Percentiles rank a stretch among this genome's conserved stretches.
Evolutionary conservation across 2,797 vertebrate genomes (phyloP).

Genomic region (Ceyx erithaca): DNA sequence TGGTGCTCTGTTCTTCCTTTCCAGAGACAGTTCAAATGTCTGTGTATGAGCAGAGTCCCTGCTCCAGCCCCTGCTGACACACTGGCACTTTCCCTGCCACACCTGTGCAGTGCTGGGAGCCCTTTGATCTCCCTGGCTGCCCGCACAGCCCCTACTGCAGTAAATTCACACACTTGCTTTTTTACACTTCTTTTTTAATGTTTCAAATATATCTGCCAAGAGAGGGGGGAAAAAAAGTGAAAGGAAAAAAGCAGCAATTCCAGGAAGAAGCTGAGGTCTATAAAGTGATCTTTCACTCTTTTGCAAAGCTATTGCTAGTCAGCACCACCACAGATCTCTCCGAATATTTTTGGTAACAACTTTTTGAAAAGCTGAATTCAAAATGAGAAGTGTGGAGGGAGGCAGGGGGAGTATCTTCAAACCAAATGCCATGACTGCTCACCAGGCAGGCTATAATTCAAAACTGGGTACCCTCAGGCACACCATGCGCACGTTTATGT

Average conservation of each 20-base stretch:
- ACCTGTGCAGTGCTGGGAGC: background rate
- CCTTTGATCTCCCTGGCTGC: constrained; percentile 45
- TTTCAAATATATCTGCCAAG: constrained; percentile 22
- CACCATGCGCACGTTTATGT: background rate
- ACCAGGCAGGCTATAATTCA: constrained; percentile 72
- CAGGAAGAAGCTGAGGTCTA: constrained; percentile 41
- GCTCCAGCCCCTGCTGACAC: background rate
- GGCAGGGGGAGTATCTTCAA: constrained; percentile 47
- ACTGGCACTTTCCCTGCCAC: constrained; percentile 13
- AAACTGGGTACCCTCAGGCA: constrained; percentile 37
- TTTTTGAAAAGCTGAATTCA: constrained; percentile 67
- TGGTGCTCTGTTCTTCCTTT: background rate
- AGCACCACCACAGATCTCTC: constrained; percentile 47
- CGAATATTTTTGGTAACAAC: constrained; percentile 59
- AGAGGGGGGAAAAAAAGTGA: background rate
- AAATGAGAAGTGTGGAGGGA: constrained; percentile 46
- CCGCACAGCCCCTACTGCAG: background rate
- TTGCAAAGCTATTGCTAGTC: constrained; percentile 31
- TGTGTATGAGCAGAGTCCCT: background rate
- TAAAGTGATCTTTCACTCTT: constrained; percentile 40
- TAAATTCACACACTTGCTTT: background rate
- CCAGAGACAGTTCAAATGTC: background rate
- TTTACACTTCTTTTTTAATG: background rate
- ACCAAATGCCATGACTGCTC: constrained; percentile 48
- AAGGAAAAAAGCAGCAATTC: constrained; percentile 52